These are phyloP conservation scores for Neosalanx taihuensis DNA, from an alignment of 2,797 vertebrate species.

Conservation along the genomic window DNA sequence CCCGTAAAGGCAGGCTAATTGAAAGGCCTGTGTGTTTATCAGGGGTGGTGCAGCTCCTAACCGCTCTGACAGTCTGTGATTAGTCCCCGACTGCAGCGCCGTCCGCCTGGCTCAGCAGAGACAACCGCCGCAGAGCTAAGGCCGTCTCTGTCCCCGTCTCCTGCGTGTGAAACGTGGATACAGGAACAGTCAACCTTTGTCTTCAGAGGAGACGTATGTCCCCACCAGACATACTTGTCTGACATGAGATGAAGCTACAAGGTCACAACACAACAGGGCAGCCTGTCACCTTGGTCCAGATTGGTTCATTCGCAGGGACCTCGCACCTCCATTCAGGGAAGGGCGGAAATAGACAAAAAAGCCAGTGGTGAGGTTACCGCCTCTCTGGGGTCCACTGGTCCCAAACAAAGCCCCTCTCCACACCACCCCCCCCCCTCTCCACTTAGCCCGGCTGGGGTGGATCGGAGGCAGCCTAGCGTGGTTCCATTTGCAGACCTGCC, in stretches of 20 bases:
- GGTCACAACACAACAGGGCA: slow-evolving; percentile 2
- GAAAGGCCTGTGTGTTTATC: slow-evolving; percentile 51
- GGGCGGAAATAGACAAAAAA: not conserved
- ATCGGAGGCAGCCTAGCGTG: not conserved
- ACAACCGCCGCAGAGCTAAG: not conserved
- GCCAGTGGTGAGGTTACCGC: not conserved
- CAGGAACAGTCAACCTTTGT: too few species aligned
- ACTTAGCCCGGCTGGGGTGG: not conserved
- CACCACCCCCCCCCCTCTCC: not conserved
- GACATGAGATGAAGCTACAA: not conserved
- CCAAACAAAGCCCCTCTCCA: slow-evolving; percentile 7
- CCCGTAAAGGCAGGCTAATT: slow-evolving; percentile 38
- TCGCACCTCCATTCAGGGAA: not conserved
- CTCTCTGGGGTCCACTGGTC: slow-evolving; percentile 11
- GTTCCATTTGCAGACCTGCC: slow-evolving; percentile 22
- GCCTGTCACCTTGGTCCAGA: not conserved
- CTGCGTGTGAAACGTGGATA: too few species aligned
- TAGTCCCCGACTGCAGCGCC: slow-evolving; percentile 41
- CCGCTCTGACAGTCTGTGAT: slow-evolving; percentile 58
- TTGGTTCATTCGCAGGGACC: not conserved
- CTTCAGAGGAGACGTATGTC: not conserved
- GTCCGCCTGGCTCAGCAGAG: slow-evolving; percentile 4
- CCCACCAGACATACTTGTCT: not conserved
- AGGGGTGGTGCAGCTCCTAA: slow-evolving; percentile 55
- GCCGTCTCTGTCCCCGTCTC: too few species aligned